Evolutionary conservation across 2,797 vertebrate species (phyloP).

Genomic region (Sebastes ruberrimus): DNA sequence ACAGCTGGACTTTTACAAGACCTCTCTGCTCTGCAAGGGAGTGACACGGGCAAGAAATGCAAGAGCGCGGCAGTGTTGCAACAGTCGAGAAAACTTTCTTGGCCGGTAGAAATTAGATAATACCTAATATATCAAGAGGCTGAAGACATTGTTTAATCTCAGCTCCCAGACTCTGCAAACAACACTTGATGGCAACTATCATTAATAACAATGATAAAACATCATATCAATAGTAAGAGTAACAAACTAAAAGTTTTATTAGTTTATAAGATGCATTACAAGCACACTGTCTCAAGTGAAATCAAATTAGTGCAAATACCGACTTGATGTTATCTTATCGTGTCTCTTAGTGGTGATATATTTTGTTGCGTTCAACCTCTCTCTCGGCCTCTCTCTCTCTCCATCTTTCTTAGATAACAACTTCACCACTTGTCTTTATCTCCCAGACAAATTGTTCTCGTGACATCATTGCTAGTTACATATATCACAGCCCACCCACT

Average conservation of each 20-base stretch:
- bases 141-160: not conserved
- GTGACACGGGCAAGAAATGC: conserved; percentile 45
- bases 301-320: not conserved
- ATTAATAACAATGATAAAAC: not conserved
- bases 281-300: not conserved
- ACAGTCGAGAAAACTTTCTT: conserved; percentile 43
- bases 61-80: conserved; percentile 46
- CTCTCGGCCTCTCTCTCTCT: not conserved
- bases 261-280: not conserved
- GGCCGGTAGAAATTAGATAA: conserved; percentile 4
- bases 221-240: not conserved
- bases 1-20: conserved; percentile 77
- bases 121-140: conserved; percentile 16
- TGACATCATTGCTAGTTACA: conserved; percentile 59
- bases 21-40: conserved; percentile 46
- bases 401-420: conserved; percentile 52
- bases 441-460: conserved; percentile 45
- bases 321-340: conserved; percentile 13
- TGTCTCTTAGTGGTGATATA: conserved; percentile 24
- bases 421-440: conserved; percentile 45
- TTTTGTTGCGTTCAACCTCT: conserved; percentile 24
- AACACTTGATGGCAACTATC: not conserved
- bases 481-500: conserved; percentile 55
- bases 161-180: not conserved
- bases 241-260: not conserved